phyloP scores from a whole-genome alignment of 2,888 invertebrate genomes.

The Noctua janthe region DNA sequence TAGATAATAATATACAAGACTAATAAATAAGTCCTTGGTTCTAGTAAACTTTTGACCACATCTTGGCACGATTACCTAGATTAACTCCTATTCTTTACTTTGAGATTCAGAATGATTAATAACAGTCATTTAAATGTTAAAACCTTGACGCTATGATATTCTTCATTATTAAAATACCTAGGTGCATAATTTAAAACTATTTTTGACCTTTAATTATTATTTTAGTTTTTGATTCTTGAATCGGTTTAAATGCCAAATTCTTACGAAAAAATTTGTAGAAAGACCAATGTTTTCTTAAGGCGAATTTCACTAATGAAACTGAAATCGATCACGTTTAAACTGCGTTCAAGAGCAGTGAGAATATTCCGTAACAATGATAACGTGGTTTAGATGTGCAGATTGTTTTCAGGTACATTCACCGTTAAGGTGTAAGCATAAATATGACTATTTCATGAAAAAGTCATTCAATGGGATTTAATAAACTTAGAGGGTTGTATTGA shows the following conservation, averaged over 20 bases:
- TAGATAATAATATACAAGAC: not conserved
- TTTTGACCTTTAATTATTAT: not conserved
- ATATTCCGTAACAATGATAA: not conserved
- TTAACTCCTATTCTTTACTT: slow-evolving; percentile 3
- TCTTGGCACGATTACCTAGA: slow-evolving; percentile 19
- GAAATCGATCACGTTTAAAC: not conserved
- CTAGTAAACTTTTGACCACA: slow-evolving; percentile 21
- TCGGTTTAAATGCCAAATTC: not conserved
- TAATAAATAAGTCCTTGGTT: slow-evolving; percentile 16
- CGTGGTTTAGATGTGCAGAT: not conserved
- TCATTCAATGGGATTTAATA: no score
- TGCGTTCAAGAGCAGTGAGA: not conserved
- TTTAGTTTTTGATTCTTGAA: not conserved
- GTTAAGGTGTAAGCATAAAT: not conserved
- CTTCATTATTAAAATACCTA: slow-evolving; percentile 13
- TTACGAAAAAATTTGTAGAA: not conserved
- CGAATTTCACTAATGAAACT: not conserved
- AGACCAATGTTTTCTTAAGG: not conserved
- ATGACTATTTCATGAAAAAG: no score
- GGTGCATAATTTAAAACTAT: not conserved
- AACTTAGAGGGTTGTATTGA: no score
- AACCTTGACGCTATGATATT: slow-evolving; percentile 8
- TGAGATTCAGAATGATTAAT: slow-evolving; percentile 2
- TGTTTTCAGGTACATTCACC: not conserved
- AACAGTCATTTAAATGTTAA: slow-evolving; percentile 12